Evolutionary conservation across 2,113 vertebrate species (phyloP).

Genomic region (Calidris pygmaea): DNA sequence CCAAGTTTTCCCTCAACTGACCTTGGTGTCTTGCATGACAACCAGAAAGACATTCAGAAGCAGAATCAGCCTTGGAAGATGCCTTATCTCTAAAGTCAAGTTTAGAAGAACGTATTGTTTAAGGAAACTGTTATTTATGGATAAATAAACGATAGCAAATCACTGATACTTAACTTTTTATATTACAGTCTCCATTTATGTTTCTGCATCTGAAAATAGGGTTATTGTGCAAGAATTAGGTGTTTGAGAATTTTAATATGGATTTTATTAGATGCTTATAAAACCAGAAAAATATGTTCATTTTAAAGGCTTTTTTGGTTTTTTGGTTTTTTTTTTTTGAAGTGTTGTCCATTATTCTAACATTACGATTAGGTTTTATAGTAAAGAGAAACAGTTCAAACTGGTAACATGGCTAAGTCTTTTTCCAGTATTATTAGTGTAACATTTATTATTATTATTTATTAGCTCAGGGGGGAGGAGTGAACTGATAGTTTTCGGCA

Average conservation of each 20-base stretch:
- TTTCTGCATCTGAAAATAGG: background rate
- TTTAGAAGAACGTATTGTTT: background rate
- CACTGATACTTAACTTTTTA: background rate
- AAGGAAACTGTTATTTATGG: background rate
- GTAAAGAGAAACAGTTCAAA: background rate
- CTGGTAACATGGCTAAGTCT: background rate
- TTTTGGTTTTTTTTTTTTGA: background rate
- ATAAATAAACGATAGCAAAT: background rate
- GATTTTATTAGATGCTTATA: background rate
- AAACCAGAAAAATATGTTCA: background rate
- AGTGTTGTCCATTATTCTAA: background rate
- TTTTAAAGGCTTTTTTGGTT: background rate
- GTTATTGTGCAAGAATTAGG: background rate
- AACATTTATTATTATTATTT: background rate
- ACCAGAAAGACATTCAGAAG: background rate
- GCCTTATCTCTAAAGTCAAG: background rate
- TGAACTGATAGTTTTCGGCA: background rate
- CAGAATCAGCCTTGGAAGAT: background rate
- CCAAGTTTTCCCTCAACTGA: background rate
- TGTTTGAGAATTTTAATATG: background rate
- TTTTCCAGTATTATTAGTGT: background rate
- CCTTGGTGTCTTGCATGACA: background rate
- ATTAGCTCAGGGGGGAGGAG: background rate
- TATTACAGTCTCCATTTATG: background rate
- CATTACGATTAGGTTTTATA: too few relatives aligned